Evolutionary conservation across 2,113 vertebrate species (phyloP), one percentile per base, ranked within the genome.

Genomic region (Anser brachyrhynchus): DNA sequence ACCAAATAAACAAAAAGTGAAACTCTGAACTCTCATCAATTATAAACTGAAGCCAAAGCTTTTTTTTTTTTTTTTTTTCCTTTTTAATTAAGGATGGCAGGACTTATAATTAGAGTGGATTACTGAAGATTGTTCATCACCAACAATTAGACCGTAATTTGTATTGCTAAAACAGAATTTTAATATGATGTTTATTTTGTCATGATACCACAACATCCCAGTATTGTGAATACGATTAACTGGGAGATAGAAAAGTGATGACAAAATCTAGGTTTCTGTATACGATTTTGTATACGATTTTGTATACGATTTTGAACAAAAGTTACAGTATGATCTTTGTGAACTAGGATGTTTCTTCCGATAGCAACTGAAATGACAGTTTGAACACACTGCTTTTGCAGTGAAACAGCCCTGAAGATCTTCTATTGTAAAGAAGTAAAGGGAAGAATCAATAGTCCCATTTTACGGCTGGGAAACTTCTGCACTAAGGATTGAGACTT

Each of bases 301-400:
- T 84, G 33, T 10, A 41, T 12, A 6, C 22, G 29, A 79, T 84
- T 94, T 58, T 84, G 49, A 69, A 58, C 19, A 57, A 28, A 31
- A 69, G 15, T 31, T 54, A 62, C 8, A 33, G 9, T 33, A 52
- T 15, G 13, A n/a, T 37, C 71, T 86, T 43, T 10, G 37, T 31
- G 59, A 41, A 54, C 15, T 31, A 39, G 31, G 6, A 51, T 58
- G 9, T 33, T 4, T 73, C 54, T 78, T 62, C 31, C 37, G 64
- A 16, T 39, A 90, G 26, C 73, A 78, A n/a, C 31, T 74, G 57
- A 90, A 89, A 87, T 74, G 43, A 62, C 33, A 71, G 20, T 74
- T 89, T 77, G 31, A 61, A 37, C 8, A 26, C 12, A 44, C 13
- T 8, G 39, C 46, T 44, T 51, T 7, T 64, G 11, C 0, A 0